These are phyloP conservation scores for Montipora sp. DNA, from an alignment of 64 coral and sea anemone species.

Conservation along the genomic window DNA sequence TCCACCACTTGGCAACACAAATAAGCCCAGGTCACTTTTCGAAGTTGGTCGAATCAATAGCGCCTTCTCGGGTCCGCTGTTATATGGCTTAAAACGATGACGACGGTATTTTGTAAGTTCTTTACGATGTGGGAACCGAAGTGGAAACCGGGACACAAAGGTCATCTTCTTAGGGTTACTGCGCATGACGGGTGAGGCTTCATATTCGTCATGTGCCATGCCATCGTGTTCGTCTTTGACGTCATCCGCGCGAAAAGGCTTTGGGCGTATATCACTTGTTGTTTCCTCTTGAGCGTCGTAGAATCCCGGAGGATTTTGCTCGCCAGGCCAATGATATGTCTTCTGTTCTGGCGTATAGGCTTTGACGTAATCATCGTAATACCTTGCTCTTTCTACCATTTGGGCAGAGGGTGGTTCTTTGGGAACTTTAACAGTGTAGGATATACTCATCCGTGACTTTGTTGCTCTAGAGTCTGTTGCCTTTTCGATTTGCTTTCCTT, in stretches of 20 bases:
- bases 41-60: constrained; percentile 1
- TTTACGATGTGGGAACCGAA: background rate
- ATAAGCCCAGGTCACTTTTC: constrained; percentile 14
- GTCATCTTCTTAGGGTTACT: background rate
- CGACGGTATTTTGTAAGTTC: background rate
- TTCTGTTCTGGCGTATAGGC: background rate
- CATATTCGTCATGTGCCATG: background rate
- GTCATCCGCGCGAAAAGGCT: background rate
- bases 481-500: constrained; percentile 28
- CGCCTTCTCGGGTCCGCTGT: background rate
- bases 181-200: background rate
- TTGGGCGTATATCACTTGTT: constrained; percentile 14
- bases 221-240: constrained; percentile 4
- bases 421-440: constrained; percentile 12
- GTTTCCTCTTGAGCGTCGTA: background rate
- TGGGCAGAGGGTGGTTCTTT: background rate
- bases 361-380: constrained; percentile 13
- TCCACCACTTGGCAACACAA: constrained; percentile 22
- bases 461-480: background rate
- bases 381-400: background rate
- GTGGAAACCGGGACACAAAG: background rate
- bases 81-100: background rate
- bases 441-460: constrained; percentile 37
- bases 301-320: background rate
- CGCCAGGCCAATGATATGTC: constrained; percentile 9